Conservation (phyloP, 2,888 invertebrate species). For the Deilephila elpenor region DNA sequence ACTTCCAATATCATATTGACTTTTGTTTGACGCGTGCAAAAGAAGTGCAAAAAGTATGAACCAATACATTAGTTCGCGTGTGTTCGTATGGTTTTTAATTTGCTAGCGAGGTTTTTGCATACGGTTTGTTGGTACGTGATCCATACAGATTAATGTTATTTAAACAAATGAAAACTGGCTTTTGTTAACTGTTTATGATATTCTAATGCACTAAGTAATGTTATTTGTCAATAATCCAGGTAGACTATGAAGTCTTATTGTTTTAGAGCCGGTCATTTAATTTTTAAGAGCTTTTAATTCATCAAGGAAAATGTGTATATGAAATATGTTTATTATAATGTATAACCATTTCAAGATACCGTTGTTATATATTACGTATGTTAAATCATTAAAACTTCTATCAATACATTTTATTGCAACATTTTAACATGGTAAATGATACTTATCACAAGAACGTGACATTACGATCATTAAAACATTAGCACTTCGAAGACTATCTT, state of each 20-base stretch:
- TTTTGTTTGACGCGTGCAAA: constrained; percentile 21
- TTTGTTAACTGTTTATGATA: background rate
- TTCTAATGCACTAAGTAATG: no score
- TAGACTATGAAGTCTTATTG: no score
- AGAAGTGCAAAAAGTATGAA: background rate
- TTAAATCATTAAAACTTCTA: no score
- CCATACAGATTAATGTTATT: background rate
- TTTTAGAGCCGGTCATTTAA: no score
- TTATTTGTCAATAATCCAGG: background rate
- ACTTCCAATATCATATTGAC: constrained; percentile 16
- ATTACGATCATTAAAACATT: background rate
- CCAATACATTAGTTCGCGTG: background rate
- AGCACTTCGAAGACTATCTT: background rate
- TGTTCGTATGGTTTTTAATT: background rate
- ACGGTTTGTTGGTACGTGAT: background rate
- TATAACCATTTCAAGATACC: no score
- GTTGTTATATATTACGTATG: no score
- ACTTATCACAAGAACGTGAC: no score
- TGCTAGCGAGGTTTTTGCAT: background rate
- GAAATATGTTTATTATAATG: no score
- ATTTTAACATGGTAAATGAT: no score
- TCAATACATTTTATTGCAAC: no score
- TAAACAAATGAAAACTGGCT: background rate
- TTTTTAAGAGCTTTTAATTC: no score
- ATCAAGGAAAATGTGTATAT: no score